These are phyloP conservation scores for Romanogobio albipinnatus DNA, from an alignment of 2,113 vertebrate genomes.

Conservation along the genomic window DNA sequence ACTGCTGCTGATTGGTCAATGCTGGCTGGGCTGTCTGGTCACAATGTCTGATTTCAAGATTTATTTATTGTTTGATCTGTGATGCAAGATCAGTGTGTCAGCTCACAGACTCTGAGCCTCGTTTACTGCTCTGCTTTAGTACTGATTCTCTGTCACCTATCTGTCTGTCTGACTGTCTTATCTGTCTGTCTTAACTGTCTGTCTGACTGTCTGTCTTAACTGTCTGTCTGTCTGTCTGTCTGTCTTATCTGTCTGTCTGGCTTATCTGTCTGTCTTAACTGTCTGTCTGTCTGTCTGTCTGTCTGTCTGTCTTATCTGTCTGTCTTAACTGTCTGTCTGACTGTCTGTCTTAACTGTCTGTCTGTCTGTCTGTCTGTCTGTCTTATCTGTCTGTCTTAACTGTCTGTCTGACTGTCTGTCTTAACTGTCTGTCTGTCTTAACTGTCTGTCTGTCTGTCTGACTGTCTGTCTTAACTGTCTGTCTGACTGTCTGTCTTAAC, in stretches of 20 bases:
- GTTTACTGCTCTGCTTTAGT: too few species aligned
- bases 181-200: not conserved
- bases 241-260: not conserved
- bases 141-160: too few species aligned
- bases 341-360: not conserved
- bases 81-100: too few species aligned
- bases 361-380: accelerated
- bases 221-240: not conserved
- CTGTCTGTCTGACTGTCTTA: not conserved
- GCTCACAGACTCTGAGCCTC: too few species aligned
- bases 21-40: not conserved
- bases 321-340: not conserved
- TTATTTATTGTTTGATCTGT: too few species aligned
- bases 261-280: not conserved
- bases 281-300: not conserved
- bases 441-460: too few species aligned
- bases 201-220: accelerated
- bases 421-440: too few species aligned
- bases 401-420: too few species aligned
- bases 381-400: too few species aligned
- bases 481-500: too few species aligned
- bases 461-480: too few species aligned
- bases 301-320: not conserved
- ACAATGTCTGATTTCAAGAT: not conserved
- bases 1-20: not conserved